Evolutionary conservation across 2,888 invertebrate genomes (phyloP).

Genomic region (Esperia sulphurella): DNA sequence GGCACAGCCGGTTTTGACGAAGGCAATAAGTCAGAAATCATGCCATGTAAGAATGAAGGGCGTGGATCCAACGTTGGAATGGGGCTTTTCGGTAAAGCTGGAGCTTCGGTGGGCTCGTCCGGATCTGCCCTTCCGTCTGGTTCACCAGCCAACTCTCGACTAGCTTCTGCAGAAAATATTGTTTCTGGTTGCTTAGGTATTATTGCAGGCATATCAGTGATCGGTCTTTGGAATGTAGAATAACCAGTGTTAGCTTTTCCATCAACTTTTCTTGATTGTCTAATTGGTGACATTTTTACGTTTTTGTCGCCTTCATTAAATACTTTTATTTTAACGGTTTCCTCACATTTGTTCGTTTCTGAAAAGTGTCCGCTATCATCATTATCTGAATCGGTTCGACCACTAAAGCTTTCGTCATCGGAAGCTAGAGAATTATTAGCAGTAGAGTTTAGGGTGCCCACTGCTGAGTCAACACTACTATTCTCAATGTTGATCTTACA

Average conservation of each 20-base stretch:
- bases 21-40: constrained; percentile 71
- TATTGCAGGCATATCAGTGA: constrained; percentile 70
- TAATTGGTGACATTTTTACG: constrained; percentile 64
- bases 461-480: constrained; percentile 73
- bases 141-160: constrained; percentile 89
- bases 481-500: constrained; percentile 75
- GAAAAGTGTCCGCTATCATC: constrained; percentile 77
- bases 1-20: constrained; percentile 82
- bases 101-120: constrained; percentile 83
- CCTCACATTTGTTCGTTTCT: constrained; percentile 68
- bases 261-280: constrained; percentile 64
- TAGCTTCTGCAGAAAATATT: constrained; percentile 79
- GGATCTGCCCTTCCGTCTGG: constrained; percentile 93
- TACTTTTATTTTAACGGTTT: constrained; percentile 73
- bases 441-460: constrained; percentile 79
- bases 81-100: constrained; percentile 84
- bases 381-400: constrained; percentile 79
- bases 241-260: constrained; percentile 65
- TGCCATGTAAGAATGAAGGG: constrained; percentile 86
- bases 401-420: constrained; percentile 73
- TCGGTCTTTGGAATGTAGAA: constrained; percentile 71
- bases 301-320: constrained; percentile 69
- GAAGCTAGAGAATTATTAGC: constrained; percentile 73
- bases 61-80: constrained; percentile 80
- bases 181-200: constrained; percentile 62